Percentiles rank a stretch among this genome's conserved stretches.
Evolutionary conservation across 2,888 invertebrate genomes (phyloP).

Genomic region (Plebejus anna): DNA sequence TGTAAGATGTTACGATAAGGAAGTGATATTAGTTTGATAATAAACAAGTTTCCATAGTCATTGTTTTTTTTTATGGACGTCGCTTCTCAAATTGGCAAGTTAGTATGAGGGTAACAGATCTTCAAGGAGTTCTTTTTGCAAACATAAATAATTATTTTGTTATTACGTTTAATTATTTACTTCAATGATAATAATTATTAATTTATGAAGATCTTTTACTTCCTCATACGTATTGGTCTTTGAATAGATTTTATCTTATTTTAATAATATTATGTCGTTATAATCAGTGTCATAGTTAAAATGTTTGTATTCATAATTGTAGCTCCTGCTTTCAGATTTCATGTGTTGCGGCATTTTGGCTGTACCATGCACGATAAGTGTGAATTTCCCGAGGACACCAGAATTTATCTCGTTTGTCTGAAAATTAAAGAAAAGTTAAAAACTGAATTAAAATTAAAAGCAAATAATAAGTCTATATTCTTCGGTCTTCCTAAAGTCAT

Average conservation of each 20-base stretch:
- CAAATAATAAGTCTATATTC: background rate
- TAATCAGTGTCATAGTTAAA: slow-evolving; percentile 41
- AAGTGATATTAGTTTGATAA: slow-evolving; percentile 1
- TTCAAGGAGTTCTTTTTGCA: slow-evolving; percentile 18
- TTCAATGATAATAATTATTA: slow-evolving; percentile 41
- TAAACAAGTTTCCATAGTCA: background rate
- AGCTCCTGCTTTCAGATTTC: slow-evolving; percentile 74
- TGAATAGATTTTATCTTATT: slow-evolving; percentile 44
- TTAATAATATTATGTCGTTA: slow-evolving; percentile 29
- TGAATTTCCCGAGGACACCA: slow-evolving; percentile 80
- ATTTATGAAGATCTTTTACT: slow-evolving; percentile 56
- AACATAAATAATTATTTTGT: slow-evolving; percentile 5
- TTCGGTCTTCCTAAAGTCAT: background rate
- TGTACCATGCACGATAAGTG: slow-evolving; percentile 87
- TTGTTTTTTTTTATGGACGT: slow-evolving; percentile 20
- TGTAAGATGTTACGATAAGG: background rate
- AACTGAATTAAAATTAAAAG: background rate
- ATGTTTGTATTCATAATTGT: slow-evolving; percentile 75
- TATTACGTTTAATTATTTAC: slow-evolving; percentile 6
- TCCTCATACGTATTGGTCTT: slow-evolving; percentile 54
- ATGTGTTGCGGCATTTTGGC: slow-evolving; percentile 82
- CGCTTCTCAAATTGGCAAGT: slow-evolving; percentile 24
- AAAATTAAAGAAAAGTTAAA: slow-evolving; percentile 30
- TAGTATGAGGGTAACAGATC: slow-evolving; percentile 17
- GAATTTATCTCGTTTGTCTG: slow-evolving; percentile 68